Evolutionary conservation across 2,113 vertebrate species (phyloP).

Genomic region (Cryptotis parvus): DNA sequence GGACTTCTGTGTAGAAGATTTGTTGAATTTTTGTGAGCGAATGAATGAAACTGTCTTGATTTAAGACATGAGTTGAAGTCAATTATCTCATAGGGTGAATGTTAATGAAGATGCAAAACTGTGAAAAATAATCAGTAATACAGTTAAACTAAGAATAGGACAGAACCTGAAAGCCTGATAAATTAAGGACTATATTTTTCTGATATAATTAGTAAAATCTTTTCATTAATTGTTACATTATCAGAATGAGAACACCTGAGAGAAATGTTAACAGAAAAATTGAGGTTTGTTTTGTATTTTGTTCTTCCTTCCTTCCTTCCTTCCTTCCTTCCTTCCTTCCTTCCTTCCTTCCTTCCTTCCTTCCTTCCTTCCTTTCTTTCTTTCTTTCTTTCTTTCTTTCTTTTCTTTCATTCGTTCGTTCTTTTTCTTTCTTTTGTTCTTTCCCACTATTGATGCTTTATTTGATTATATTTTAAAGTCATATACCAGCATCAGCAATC

Average conservation of each 20-base stretch:
- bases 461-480: no score
- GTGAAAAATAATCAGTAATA: background rate
- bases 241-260: background rate
- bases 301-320: no score
- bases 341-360: no score
- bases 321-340: no score
- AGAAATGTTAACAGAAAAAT: constrained; percentile 17
- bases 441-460: no score
- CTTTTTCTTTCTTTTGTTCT: no score
- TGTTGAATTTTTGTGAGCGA: background rate
- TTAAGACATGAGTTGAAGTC: background rate
- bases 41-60: background rate
- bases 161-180: background rate
- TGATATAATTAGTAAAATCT: background rate
- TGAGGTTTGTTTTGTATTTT: background rate
- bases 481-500: no score
- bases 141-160: background rate
- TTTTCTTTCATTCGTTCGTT: no score
- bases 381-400: no score
- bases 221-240: background rate
- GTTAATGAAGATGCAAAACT: background rate
- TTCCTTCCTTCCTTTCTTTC: no score
- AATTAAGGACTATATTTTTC: background rate
- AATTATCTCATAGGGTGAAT: background rate
- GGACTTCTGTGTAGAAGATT: background rate